These are phyloP conservation scores for Syrphus vitripennis DNA, from an alignment of 2,888 invertebrate genomes.

Conservation along the genomic window DNA sequence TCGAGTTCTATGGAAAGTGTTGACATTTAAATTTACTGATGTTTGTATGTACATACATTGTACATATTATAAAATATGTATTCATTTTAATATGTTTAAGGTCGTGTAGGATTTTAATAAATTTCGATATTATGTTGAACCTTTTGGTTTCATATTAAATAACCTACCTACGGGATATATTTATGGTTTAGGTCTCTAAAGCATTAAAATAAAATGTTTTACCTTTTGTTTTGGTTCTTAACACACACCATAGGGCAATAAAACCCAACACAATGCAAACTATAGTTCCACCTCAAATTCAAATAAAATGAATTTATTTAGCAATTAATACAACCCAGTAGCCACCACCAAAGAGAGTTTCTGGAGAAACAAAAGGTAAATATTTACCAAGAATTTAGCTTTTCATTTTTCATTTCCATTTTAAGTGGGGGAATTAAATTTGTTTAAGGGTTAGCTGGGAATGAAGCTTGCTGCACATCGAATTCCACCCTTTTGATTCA, in stretches of 20 bases:
- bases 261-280: constrained; percentile 26
- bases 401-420: constrained; percentile 3
- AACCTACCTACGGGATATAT: neutral
- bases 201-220: neutral
- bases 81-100: neutral
- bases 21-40: constrained; percentile 57
- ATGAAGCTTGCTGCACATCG: constrained; percentile 10
- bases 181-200: neutral
- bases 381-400: neutral
- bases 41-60: constrained; percentile 21
- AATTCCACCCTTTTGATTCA: neutral
- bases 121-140: constrained; percentile 28
- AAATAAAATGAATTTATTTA: constrained; percentile 68
- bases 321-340: constrained; percentile 40
- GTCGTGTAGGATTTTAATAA: constrained; percentile 23
- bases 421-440: constrained; percentile 33
- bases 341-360: neutral
- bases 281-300: constrained; percentile 45
- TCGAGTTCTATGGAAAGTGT: neutral
- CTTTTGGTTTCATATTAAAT: neutral
- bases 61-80: too few relatives aligned
- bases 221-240: neutral
- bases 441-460: constrained; percentile 25
- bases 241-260: constrained; percentile 13
- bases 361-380: neutral